Base-by-base conservation (phyloP, 2,797 vertebrate species). In the Buceros bicornis region DNA sequence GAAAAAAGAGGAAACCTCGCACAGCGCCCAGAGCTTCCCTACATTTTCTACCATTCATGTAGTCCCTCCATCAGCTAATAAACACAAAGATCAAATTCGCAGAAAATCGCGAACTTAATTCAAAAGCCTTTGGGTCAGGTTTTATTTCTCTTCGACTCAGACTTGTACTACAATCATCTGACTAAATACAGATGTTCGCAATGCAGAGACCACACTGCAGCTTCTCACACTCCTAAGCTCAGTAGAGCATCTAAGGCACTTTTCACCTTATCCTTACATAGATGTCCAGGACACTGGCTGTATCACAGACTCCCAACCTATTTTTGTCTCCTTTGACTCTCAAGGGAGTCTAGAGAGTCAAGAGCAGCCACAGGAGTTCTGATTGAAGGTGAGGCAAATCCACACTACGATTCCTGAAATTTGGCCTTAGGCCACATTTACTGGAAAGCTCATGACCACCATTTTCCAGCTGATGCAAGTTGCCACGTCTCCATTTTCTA, bases 191-290 rank as follows among this genome's bases (percentile, higher is more conserved):
- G 20, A 7, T 13, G 16, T 64, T 87, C 58, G 45, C 2, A 12
- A 24, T 7, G 33, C 56, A 73, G 72, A 22, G 47, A 33, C 10
- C 26, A n/a, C 20, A 18, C 10, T 4, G 2, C 21, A 31, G 17
- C 37, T 33, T 26, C 26, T 54, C 16, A 3, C 1, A 0, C 11
- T 33, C 50, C 13, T 48, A 65, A 85, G 54, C 29, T 16, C 26
- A 24, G 7, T 1, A 6, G 9, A 43, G 31, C 14, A 47, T 11
- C 37, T 25, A 5, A 24, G 50, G 9, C 28, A 13, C 19, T 66
- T 54, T 43, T 37, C 21, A 53, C 16, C 16, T 43, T n/a, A 45
- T 37, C 43, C 66, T 64, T 47, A 15, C 0, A 0, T 0, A 12
- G 11, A 9, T 14, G 8, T 15, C 50, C 48, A 28, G 54, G 42